Conservation (phyloP, 1,140 invertebrate species). For the Caenorhabditis latens region DNA sequence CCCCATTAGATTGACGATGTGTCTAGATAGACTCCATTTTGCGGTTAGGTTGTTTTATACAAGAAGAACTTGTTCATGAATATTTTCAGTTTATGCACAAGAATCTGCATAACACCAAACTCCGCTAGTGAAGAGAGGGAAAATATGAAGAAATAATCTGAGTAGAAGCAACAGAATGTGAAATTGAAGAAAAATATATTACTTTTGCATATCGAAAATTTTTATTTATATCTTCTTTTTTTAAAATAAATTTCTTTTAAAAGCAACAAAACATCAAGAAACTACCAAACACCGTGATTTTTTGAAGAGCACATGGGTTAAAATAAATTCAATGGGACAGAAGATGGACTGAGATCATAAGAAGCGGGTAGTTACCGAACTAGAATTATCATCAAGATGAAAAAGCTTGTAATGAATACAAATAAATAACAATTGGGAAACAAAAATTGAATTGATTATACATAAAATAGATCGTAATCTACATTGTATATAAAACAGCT, state of each 20-base stretch:
- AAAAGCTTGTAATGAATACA: not conserved
- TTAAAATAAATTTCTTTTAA: not conserved
- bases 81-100: too few relatives aligned
- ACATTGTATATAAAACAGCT: constrained; percentile 42
- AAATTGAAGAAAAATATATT: too few relatives aligned
- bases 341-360: constrained; percentile 31
- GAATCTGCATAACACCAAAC: too few relatives aligned
- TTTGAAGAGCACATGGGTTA: not conserved
- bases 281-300: not conserved
- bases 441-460: not conserved
- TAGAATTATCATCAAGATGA: constrained; percentile 32
- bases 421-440: not conserved
- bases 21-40: too few relatives aligned
- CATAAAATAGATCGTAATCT: constrained; percentile 26
- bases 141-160: too few relatives aligned
- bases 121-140: too few relatives aligned
- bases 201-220: too few relatives aligned
- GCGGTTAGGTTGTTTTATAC: too few relatives aligned
- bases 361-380: constrained; percentile 16
- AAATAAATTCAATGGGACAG: not conserved
- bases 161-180: not conserved
- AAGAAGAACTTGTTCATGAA: too few relatives aligned
- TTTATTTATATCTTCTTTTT: not conserved
- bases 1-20: too few relatives aligned
- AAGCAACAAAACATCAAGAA: not conserved